A percentile compares a stretch with the other conserved stretches of the same genome.
These are phyloP conservation scores for Chelonoidis abingdonii DNA, from an alignment of 2,113 vertebrate species.

Conservation along the genomic window DNA sequence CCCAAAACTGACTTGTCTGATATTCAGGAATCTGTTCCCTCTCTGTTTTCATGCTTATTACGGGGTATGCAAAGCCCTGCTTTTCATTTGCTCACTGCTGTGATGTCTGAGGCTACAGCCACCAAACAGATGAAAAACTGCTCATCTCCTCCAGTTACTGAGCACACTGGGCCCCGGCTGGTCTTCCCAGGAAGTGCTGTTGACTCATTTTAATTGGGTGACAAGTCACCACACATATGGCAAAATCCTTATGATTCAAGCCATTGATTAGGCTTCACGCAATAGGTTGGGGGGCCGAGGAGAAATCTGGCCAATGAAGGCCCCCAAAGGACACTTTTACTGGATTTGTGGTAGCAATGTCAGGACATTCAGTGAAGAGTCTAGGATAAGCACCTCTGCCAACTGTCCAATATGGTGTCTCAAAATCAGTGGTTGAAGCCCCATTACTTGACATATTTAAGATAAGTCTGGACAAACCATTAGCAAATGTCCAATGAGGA, in stretches of 20 bases:
- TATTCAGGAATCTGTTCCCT: background rate
- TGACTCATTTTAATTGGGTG: background rate
- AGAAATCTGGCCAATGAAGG: background rate
- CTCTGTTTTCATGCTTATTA: background rate
- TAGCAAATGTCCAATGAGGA: background rate
- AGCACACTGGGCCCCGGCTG: too few species aligned
- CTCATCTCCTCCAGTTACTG: background rate
- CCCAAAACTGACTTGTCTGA: background rate
- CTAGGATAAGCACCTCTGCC: background rate
- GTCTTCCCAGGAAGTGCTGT: background rate
- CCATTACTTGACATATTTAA: background rate
- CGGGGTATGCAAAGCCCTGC: background rate
- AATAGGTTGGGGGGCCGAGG: background rate
- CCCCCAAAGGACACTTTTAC: background rate
- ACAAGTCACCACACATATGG: background rate
- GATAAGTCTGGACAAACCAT: background rate
- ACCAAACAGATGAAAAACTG: background rate
- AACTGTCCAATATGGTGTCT: background rate
- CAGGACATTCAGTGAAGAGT: background rate
- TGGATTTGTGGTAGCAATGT: background rate
- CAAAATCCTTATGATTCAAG: background rate
- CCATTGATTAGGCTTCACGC: background rate
- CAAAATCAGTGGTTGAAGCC: background rate
- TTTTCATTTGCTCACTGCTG: background rate
- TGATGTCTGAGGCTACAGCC: background rate